Base-by-base conservation (phyloP, 2,888 invertebrate species). In the Schrankia costaestrigalis region DNA sequence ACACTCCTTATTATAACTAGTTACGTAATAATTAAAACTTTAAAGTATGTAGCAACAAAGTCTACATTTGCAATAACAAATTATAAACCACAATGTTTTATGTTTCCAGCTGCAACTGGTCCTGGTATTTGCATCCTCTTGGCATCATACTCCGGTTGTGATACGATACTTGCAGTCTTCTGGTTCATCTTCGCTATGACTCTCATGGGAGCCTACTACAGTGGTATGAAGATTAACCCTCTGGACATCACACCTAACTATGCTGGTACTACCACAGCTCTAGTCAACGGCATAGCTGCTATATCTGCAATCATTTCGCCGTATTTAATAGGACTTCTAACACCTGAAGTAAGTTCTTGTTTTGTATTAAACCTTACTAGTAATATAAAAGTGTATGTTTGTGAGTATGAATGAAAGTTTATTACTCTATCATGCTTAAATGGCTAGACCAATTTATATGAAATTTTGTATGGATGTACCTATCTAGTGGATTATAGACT, bases 141-240 rank as follows among this genome's bases (percentile, higher is more conserved):
- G 12, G 92, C 92, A 0, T 90, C 91, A 0, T 92, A 92, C 69
- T 90, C 90, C 0, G 91, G 91, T 10, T 92, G 92, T 46, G 79
- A 91, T 45, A 74, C 86, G 0, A 77, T 84, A 5, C 61, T 86
- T 3, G 67, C 89, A 6, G 89, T 91, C 0, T 83, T 91, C 33
- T 88, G 92, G 73, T 91, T 92, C 56, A 87, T 92, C 8, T 63
- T 90, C n/a, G 90, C 88, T 22, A 90, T 92, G 91, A 90, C 90
- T 1, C 88, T 91, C 11, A 93, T 93, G 92, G 93, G 93, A 0
- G 90, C 92, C 1, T 93, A 91, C 66, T 93, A 93, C 75, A 90
- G 92, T 39, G 91, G 91, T 13, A 90, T 92, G 89, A 91, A 92
- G 70, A 90, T 92, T 26, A 92, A 92, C 56, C 89, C 91, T 0